Base-by-base conservation (phyloP, 92 coral and sea anemone species). In the Zoanthus sociatus region DNA sequence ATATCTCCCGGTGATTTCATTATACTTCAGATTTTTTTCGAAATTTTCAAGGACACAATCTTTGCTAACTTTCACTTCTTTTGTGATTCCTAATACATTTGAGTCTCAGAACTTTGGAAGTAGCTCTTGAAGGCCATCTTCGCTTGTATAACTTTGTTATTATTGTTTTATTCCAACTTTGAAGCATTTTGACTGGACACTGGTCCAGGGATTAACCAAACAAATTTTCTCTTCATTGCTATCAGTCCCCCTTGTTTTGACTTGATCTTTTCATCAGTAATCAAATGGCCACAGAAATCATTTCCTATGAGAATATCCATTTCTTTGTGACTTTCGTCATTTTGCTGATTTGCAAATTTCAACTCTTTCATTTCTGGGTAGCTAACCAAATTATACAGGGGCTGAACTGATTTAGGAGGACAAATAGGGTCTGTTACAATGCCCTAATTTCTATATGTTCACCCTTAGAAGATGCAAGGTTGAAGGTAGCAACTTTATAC, bases 61-160 rank as follows among this genome's bases (percentile, higher is more conserved):
- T 26, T 26, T 0, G 26, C 26, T 26, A 26, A 26, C 0, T 26
- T 26, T 48, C 13, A 76, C 82, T 76, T 76, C 66, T 9, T 76
- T 55, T 76, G 66, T 55, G 55, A 3, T 37, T 76, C 82, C 81
- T 76, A 76, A 76, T 45, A 55, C 44, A 76, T 76, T 26, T 7
- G 81, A 45, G 81, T 76, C 56, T 61, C 81, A 76, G 66, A 76
- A 76, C 17, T 76, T 76, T 76, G 81, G 81, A 76, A 76, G 81
- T 7, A 76, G 60, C 66, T 45, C 81, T 76, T 76, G 56, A 76
- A 76, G 61, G 44, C 60, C 47, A 7, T 76, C 81, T 76, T 76
- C 81, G 81, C 14, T 76, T 26, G 26, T 46, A 55, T 48, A 14
- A 73, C 78, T 73, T n/a, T n/a, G n/a, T n/a, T n/a, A n/a, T n/a